Conservation (phyloP, 2,888 invertebrate species). For the Leucophora obtusa region DNA sequence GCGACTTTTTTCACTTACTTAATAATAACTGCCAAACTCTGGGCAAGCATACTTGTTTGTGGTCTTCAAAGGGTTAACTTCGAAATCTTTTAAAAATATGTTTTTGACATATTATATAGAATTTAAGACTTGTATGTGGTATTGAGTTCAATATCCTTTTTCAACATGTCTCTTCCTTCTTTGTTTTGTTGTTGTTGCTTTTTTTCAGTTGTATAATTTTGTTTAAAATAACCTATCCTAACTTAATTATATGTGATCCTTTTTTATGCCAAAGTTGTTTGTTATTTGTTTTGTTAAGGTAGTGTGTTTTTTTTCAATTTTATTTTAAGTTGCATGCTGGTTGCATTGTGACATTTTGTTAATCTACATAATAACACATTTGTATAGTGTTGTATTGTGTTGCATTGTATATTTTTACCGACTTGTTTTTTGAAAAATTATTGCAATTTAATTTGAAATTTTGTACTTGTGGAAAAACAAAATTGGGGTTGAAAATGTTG, state of each 20-base stretch:
- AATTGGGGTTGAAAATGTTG: too few species aligned
- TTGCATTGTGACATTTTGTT: slow-evolving; percentile 16
- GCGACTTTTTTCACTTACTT: too few species aligned
- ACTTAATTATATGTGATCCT: slow-evolving; percentile 62
- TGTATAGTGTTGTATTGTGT: neutral
- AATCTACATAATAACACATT: neutral
- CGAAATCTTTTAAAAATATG: slow-evolving; percentile 28
- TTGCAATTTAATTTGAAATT: too few species aligned
- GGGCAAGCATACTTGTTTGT: too few species aligned
- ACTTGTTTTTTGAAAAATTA: too few species aligned
- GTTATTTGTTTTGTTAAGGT: slow-evolving; percentile 11
- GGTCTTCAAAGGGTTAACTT: too few species aligned
- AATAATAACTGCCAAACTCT: too few species aligned
- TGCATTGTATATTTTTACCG: too few species aligned
- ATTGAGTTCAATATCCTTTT: slow-evolving; percentile 52
- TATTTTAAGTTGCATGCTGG: slow-evolving; percentile 44
- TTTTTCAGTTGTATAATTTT: neutral
- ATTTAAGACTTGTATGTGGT: slow-evolving; percentile 12
- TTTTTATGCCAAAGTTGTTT: slow-evolving; percentile 9
- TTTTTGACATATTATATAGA: slow-evolving; percentile 15
- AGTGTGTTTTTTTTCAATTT: slow-evolving; percentile 19
- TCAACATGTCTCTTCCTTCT: neutral
- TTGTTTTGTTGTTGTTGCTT: slow-evolving; percentile 6
- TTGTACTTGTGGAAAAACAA: too few species aligned
- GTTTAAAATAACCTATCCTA: slow-evolving; percentile 59